These are phyloP conservation scores for Cantharis flavilabris DNA, from an alignment of 2,888 invertebrate species.

Conservation along the genomic window DNA sequence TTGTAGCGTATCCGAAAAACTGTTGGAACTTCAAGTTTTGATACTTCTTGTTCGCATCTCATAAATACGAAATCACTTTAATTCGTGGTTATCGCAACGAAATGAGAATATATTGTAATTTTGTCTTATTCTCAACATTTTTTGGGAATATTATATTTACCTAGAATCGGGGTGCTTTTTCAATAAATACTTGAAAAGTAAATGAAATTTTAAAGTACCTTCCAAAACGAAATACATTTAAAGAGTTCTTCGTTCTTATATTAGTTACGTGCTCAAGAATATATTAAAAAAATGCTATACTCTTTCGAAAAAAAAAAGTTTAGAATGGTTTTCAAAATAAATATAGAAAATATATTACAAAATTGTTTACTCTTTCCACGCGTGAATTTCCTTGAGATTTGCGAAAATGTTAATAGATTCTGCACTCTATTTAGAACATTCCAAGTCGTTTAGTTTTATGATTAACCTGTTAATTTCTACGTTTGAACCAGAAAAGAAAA, in stretches of 20 bases:
- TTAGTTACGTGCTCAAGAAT: constrained; percentile 2
- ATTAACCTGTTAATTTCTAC: background rate
- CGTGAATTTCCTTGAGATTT: background rate
- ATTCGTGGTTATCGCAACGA: background rate
- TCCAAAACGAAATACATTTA: background rate
- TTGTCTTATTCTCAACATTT: background rate
- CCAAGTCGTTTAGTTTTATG: background rate
- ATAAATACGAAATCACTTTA: background rate
- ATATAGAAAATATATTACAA: background rate
- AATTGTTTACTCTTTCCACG: background rate
- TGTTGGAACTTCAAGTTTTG: background rate
- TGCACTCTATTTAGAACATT: background rate
- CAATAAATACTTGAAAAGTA: background rate
- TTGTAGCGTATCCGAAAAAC: background rate
- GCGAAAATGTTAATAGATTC: background rate
- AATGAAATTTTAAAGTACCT: background rate
- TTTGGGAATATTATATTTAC: background rate
- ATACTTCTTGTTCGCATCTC: background rate
- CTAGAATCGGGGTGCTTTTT: background rate
- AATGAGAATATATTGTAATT: background rate
- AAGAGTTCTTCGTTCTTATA: constrained; percentile 1
- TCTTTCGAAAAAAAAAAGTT: background rate
- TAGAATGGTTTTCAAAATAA: background rate
- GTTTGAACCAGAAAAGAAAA: background rate
- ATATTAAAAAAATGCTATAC: background rate